Conservation (phyloP, 2,113 vertebrate species). For the Ictalurus furcatus region DNA sequence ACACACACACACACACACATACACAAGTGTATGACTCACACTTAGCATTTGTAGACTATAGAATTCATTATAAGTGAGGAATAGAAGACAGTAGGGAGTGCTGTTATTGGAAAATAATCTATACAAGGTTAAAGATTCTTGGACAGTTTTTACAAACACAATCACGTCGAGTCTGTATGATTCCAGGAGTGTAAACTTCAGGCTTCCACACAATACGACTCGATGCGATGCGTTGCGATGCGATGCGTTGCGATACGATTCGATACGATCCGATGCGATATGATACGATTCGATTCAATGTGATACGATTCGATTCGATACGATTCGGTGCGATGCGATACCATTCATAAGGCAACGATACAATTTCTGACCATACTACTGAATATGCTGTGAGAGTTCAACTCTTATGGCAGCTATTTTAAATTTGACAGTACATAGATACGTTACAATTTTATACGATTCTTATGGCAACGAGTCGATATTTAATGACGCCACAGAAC, state of each 20-base stretch:
- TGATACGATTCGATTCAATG: no score
- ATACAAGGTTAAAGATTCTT: background rate
- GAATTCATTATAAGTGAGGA: background rate
- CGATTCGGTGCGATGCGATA: no score
- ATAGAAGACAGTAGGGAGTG: background rate
- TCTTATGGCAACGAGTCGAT: background rate
- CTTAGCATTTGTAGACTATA: slow-evolving; percentile 12
- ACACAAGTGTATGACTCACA: slow-evolving; percentile 8
- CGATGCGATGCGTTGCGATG: no score
- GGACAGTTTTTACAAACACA: background rate
- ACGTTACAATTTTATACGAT: background rate
- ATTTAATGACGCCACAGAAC: background rate
- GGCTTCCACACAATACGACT: background rate
- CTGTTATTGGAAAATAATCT: background rate
- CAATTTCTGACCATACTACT: no score
- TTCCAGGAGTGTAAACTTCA: background rate
- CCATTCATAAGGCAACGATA: no score
- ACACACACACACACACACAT: background rate
- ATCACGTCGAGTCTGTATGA: background rate
- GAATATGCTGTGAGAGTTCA: no score
- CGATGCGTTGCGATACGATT: no score
- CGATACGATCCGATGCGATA: no score
- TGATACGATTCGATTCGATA: no score
- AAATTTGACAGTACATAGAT: no score
- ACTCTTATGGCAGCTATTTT: no score